phyloP scores from a whole-genome alignment of 2,888 invertebrate genomes.

The Patella ulyssiponensis region DNA sequence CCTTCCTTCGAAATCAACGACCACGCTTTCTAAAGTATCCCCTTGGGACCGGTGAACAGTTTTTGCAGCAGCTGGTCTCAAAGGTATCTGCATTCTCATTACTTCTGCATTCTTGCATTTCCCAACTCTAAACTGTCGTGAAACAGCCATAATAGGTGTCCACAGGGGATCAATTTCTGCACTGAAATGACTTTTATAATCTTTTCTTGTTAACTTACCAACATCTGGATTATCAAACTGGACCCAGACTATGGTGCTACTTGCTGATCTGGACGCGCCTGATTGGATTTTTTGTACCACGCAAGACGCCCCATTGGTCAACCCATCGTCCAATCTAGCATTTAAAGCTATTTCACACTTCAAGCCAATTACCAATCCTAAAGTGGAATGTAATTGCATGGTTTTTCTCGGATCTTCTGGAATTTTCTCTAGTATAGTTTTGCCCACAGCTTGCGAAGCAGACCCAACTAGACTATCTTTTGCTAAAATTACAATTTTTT shows the following conservation, averaged over 20 bases:
- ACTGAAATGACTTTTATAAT: background rate
- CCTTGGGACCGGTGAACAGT: constrained; percentile 16
- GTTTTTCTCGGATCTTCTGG: background rate
- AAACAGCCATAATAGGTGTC: too few species aligned
- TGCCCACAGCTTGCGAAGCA: background rate
- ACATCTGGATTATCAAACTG: background rate
- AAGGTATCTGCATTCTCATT: too few species aligned
- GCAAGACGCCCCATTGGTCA: constrained; percentile 45
- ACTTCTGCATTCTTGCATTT: too few species aligned
- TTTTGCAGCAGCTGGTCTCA: constrained; percentile 11
- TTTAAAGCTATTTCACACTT: constrained; percentile 38
- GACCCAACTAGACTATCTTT: background rate
- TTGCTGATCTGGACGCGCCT: too few species aligned
- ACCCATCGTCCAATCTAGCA: constrained; percentile 38
- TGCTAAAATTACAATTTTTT: background rate
- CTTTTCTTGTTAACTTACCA: constrained; percentile 2
- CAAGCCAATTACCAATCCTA: background rate
- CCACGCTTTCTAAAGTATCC: too few species aligned
- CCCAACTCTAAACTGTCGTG: too few species aligned
- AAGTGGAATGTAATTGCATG: background rate
- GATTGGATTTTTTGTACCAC: constrained; percentile 19
- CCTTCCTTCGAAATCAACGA: too few species aligned
- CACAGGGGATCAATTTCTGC: background rate
- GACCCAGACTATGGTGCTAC: background rate
- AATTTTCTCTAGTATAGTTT: background rate